Conservation (phyloP, 2,797 vertebrate species). For the Macropus fuliginosus region DNA sequence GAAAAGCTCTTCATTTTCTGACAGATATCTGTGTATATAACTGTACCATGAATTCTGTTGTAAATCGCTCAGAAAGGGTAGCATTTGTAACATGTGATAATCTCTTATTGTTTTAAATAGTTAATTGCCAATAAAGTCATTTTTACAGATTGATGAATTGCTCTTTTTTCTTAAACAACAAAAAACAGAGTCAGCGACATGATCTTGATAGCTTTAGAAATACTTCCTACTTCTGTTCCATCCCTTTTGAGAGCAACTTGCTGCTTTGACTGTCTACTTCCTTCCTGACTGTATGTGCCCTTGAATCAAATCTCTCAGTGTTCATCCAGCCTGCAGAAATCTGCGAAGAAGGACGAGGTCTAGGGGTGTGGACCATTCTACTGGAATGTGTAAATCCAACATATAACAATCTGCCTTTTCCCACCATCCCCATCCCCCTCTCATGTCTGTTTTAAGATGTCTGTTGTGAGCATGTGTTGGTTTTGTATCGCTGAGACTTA, state of each 20-base stretch:
- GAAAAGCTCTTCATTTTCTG: not conserved
- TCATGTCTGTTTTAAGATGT: not conserved
- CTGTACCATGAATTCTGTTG: not conserved
- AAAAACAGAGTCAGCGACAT: slow-evolving; percentile 39
- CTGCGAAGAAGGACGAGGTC: not conserved
- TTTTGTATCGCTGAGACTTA: slow-evolving; percentile 25
- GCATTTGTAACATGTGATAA: slow-evolving; percentile 36
- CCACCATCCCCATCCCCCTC: not conserved
- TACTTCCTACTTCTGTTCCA: slow-evolving; percentile 81
- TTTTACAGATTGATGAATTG: not conserved
- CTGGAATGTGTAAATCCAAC: not conserved
- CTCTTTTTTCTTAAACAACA: slow-evolving; percentile 42
- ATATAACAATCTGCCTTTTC: not conserved
- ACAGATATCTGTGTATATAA: not conserved
- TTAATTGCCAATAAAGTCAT: slow-evolving; percentile 52
- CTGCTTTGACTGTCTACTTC: slow-evolving; percentile 80
- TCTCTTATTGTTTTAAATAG: slow-evolving; percentile 64
- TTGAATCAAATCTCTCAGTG: slow-evolving; percentile 75
- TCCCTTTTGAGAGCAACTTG: slow-evolving; percentile 70
- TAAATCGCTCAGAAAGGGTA: slow-evolving; percentile 15
- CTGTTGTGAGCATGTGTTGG: not conserved
- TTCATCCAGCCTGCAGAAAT: slow-evolving; percentile 21
- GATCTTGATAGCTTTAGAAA: slow-evolving; percentile 65
- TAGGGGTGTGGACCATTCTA: not conserved
- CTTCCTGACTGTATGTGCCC: slow-evolving; percentile 81